Conservation (phyloP, 2,797 vertebrate species). For the Gallinago stenura region DNA sequence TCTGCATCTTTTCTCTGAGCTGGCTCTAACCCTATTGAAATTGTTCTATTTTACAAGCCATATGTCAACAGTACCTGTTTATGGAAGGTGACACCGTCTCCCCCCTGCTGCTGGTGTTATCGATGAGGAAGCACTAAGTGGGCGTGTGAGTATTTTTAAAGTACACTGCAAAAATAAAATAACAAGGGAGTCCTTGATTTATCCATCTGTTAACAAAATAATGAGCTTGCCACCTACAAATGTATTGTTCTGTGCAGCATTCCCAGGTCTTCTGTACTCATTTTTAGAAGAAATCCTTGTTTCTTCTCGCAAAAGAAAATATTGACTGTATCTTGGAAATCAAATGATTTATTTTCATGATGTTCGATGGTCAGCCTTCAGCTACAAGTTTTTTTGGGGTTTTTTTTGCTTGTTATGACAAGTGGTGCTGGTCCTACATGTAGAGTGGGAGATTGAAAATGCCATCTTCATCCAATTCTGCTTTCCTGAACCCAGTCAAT, state of each 20-base stretch:
- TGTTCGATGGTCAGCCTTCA: neutral
- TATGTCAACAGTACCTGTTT: conserved; percentile 79
- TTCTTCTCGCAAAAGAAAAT: neutral
- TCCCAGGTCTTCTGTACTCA: conserved; percentile 24
- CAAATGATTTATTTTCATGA: neutral
- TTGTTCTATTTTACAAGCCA: conserved; percentile 57
- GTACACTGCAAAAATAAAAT: conserved; percentile 54
- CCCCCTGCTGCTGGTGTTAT: conserved; percentile 72
- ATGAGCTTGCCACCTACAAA: neutral
- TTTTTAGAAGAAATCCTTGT: conserved; percentile 17
- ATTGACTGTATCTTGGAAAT: neutral
- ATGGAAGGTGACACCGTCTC: conserved; percentile 68
- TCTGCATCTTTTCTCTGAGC: conserved; percentile 44
- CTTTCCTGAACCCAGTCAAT: neutral
- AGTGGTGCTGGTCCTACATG: fast-evolving
- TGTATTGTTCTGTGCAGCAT: neutral
- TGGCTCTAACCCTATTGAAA: conserved; percentile 45
- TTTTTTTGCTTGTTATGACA: neutral
- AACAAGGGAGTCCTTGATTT: conserved; percentile 42
- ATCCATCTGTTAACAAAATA: conserved; percentile 16
- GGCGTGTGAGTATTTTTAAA: conserved; percentile 71
- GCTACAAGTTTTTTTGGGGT: no score
- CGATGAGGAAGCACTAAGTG: conserved; percentile 79
- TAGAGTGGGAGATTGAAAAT: neutral
- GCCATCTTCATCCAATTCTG: neutral